Conservation (phyloP, 2,888 invertebrate genomes). For the Leucoma salicis region DNA sequence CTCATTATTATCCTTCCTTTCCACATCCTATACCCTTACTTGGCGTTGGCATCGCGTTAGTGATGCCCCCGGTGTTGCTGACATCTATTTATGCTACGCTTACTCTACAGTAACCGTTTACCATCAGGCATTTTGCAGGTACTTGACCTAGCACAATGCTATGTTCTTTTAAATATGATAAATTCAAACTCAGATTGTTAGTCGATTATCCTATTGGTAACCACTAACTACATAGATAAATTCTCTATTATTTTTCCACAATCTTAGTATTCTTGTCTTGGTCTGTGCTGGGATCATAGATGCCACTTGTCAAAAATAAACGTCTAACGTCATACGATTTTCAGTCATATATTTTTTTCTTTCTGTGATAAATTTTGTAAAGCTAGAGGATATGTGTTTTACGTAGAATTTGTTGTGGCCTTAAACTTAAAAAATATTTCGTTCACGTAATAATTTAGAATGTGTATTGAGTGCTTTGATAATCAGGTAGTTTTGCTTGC, state of each 20-base stretch:
- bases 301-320: slow-evolving; percentile 33
- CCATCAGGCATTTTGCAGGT: too few relatives aligned
- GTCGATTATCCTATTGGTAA: slow-evolving; percentile 20
- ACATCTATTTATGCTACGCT: too few relatives aligned
- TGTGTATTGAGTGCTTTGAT: slow-evolving; percentile 67
- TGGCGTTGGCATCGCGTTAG: too few relatives aligned
- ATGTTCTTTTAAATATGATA: too few relatives aligned
- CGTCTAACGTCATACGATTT: slow-evolving; percentile 53
- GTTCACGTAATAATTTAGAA: slow-evolving; percentile 59
- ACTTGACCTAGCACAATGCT: too few relatives aligned
- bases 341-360: slow-evolving; percentile 50
- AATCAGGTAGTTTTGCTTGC: slow-evolving; percentile 54
- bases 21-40: too few relatives aligned
- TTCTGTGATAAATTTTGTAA: slow-evolving; percentile 63
- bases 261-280: slow-evolving; percentile 18
- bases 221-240: slow-evolving; percentile 29
- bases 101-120: too few relatives aligned
- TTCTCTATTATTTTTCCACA: background rate
- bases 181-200: too few relatives aligned
- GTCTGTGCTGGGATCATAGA: too few relatives aligned
- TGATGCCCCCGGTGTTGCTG: too few relatives aligned
- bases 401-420: slow-evolving; percentile 65
- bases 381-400: slow-evolving; percentile 58
- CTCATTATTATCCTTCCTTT: too few relatives aligned
- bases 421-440: slow-evolving; percentile 50